A percentile compares a stretch with the other conserved stretches of the same genome.
Conservation (phyloP, 2,888 invertebrate species). For the Ectemnius cavifrons region DNA sequence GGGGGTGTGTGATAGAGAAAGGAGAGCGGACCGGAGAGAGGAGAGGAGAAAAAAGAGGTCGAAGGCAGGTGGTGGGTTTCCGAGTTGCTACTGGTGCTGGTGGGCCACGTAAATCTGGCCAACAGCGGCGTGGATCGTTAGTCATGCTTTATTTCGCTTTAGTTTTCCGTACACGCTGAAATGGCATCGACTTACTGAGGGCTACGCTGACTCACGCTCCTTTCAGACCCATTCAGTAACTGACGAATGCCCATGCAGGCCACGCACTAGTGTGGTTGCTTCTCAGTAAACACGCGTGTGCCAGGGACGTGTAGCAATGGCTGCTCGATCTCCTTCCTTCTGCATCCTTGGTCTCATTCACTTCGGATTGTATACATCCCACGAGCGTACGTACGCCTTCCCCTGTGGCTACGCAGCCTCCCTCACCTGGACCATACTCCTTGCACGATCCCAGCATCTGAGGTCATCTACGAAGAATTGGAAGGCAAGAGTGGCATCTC, state of each 20-base stretch:
- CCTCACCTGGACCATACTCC: no score
- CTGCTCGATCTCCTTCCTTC: background rate
- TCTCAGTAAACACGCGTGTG: constrained; percentile 3
- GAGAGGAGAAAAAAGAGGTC: constrained; percentile 5
- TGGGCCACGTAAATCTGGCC: constrained; percentile 41
- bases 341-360: background rate
- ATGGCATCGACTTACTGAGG: constrained; percentile 57
- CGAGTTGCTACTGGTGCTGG: constrained; percentile 22
- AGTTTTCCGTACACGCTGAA: constrained; percentile 50
- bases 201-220: constrained; percentile 53
- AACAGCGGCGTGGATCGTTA: constrained; percentile 40
- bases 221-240: constrained; percentile 55
- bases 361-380: background rate
- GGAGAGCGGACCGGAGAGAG: background rate
- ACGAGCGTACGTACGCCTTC: no score
- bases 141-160: constrained; percentile 54
- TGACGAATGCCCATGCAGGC: constrained; percentile 50
- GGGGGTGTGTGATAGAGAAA: background rate
- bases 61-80: constrained; percentile 15
- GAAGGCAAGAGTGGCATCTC: no score
- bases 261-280: constrained; percentile 23
- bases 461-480: no score
- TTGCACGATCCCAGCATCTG: no score
- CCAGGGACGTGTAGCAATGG: background rate
- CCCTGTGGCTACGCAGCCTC: no score